Evolutionary conservation across 2,797 vertebrate genomes (phyloP).

Genomic region (Sebastes trivittatus): DNA sequence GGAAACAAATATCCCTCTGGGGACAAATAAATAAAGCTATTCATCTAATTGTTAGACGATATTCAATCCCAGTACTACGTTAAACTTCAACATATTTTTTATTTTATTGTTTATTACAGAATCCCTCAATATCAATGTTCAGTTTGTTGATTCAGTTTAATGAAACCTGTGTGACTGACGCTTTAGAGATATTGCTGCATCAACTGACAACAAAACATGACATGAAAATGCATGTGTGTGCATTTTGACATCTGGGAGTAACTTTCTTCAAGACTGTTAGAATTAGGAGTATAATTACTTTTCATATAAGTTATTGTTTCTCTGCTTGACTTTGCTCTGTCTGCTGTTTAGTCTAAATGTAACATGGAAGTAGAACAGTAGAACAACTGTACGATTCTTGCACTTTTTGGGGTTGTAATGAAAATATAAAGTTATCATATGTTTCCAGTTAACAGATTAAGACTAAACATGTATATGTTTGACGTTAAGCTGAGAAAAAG

Average conservation of each 20-base stretch:
- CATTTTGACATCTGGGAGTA: not conserved
- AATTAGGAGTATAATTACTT: not conserved
- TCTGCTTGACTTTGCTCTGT: not conserved
- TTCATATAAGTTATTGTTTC: rapidly evolving
- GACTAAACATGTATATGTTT: not conserved
- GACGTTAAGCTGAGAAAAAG: not conserved
- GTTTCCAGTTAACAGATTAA: not conserved
- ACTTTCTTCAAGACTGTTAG: not conserved
- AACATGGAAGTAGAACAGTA: not conserved
- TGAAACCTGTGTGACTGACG: not conserved
- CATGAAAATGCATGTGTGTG: not conserved
- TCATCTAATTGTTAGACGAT: not conserved
- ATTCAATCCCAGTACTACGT: not conserved
- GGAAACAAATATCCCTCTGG: rapidly evolving
- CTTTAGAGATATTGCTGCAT: not conserved
- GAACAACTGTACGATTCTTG: not conserved
- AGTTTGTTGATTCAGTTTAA: not conserved
- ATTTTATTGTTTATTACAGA: not conserved
- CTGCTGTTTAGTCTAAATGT: not conserved
- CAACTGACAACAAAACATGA: not conserved
- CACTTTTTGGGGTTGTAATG: not conserved
- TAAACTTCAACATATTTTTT: not conserved
- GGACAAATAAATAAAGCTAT: no score
- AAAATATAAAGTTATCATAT: not conserved
- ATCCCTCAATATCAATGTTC: not conserved